phyloP scores from a whole-genome alignment of 2,113 vertebrate species.

The Mus musculus region DNA sequence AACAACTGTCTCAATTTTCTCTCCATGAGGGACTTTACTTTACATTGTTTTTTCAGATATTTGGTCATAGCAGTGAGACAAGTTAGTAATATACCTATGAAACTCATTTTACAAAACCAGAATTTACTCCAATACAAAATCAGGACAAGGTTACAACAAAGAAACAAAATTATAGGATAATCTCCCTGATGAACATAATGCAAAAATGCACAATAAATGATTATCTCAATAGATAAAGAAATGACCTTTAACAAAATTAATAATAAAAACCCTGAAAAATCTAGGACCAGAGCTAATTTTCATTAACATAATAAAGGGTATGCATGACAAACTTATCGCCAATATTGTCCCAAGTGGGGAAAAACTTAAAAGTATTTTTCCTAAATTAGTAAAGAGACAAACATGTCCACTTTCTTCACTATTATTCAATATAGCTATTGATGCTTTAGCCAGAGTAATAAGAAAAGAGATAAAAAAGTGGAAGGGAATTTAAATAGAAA shows the following conservation, averaged over 20 bases:
- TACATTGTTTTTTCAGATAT: background rate
- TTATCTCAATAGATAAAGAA: background rate
- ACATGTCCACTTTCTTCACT: background rate
- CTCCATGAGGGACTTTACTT: no score
- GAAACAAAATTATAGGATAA: background rate
- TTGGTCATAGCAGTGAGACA: background rate
- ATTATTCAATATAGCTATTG: background rate
- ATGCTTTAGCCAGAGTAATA: background rate
- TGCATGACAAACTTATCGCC: background rate
- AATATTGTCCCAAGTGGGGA: background rate
- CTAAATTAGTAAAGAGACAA: background rate
- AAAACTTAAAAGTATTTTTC: background rate
- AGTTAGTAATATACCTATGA: background rate
- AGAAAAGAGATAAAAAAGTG: background rate
- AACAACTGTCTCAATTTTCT: background rate
- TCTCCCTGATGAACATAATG: no score
- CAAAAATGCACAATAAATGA: background rate
- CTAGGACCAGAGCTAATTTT: background rate
- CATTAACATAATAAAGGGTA: background rate
- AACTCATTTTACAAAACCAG: background rate
- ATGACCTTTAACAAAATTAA: no score
- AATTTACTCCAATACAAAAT: background rate
- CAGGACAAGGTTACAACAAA: background rate
- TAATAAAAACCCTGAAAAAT: background rate
- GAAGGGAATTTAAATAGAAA: background rate